Percentiles rank a stretch among this genome's conserved stretches.
Conservation (phyloP, 2,113 vertebrate species). For the Salvator merianae region DNA sequence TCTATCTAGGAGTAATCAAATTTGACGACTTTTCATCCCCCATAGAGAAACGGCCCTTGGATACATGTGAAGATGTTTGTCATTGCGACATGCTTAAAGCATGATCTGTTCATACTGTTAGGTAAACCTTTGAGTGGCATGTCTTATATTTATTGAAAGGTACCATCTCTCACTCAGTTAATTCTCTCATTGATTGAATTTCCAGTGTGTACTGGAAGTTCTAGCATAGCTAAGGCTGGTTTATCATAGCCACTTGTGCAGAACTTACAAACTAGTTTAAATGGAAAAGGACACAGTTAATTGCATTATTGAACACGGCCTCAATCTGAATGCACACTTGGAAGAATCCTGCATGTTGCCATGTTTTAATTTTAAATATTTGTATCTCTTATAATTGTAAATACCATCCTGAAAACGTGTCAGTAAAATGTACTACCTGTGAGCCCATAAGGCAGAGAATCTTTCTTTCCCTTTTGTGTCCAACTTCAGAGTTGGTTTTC, state of each 20-base stretch:
- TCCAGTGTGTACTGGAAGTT: neutral
- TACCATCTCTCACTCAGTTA: too few species aligned
- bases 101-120: neutral
- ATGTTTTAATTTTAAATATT: neutral
- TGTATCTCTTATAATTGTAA: neutral
- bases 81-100: neutral
- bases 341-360: neutral
- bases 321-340: neutral
- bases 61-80: neutral
- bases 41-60: neutral
- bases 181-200: neutral
- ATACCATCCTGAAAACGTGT: neutral
- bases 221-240: neutral
- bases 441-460: too few species aligned
- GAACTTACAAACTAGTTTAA: neutral
- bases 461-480: too few species aligned
- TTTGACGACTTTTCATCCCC: neutral
- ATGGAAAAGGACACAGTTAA: neutral
- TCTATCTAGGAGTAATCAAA: neutral
- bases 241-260: neutral
- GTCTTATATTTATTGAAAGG: neutral
- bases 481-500: neutral
- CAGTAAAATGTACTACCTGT: neutral
- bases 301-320: neutral
- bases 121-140: neutral